Base-by-base conservation (phyloP, 1,140 invertebrate genomes). In the Colletes latitarsis region DNA sequence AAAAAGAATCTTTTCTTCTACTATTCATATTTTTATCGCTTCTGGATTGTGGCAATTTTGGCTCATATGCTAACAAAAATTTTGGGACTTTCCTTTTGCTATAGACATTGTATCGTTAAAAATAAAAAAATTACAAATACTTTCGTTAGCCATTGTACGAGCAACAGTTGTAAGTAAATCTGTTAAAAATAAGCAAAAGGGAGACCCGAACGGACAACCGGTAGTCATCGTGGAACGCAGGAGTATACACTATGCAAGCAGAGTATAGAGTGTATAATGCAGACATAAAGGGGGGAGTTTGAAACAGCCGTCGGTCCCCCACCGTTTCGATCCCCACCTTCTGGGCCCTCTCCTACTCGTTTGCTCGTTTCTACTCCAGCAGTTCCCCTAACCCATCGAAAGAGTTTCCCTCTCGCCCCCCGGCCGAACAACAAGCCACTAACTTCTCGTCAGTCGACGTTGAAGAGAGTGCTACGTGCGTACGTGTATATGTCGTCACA, bases 391-490 rank as follows among this genome's bases (percentile, higher is more conserved):
- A 60, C 70, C 73, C 49, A 78, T 78, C 77, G 77, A 78, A 78
- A 79, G 77, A 73, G 77, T 72, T 79, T 73, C 81, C 82, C 67
- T 77, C 82, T 82, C 72, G 74, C 69, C 75, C 82, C 79, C 55
- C 58, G 14, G n/a, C 75, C 6, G 81, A 80, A 83, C 82, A 88
- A 89, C 88, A 89, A 89, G 89, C 86, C 81, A 86, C 79, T 76
- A 86, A 81, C 82, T 85, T 77, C 82, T 89, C 88, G 84, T 87
- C 87, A 88, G 88, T 89, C 77, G 89, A 81, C 84, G 88, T 82
- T 84, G 73, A 88, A 88, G 83, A 83, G 86, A 88, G 81, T 79
- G 84, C 76, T 87, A 83, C 83, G 88, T 82, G 78, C 74, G 77
- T 74, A 72, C 75, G 79, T 77, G 62, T 69, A 53, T 73, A 86